Evolutionary conservation across 2,888 invertebrate genomes (phyloP).

Genomic region (Diogma glabrata): DNA sequence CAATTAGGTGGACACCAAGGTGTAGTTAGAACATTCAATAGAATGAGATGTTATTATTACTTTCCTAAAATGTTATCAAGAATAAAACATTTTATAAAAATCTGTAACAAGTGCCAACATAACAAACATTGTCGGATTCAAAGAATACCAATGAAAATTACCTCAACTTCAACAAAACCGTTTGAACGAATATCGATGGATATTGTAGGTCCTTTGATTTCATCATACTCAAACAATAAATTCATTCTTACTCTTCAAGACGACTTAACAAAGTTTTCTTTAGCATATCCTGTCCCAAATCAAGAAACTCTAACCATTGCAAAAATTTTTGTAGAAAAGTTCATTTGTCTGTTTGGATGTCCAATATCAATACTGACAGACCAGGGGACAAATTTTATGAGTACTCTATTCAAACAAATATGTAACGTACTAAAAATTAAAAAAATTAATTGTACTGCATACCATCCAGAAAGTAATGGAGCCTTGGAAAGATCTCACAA

Average conservation of each 20-base stretch:
- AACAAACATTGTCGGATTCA: background rate
- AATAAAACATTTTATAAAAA: slow-evolving; percentile 24
- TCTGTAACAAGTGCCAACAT: slow-evolving; percentile 24
- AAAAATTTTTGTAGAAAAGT: background rate
- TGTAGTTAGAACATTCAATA: slow-evolving; percentile 20
- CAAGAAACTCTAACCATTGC: background rate
- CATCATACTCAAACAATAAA: slow-evolving; percentile 20
- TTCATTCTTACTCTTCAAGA: slow-evolving; percentile 28
- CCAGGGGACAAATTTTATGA: background rate
- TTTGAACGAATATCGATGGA: slow-evolving; percentile 21
- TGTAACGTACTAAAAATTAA: slow-evolving; percentile 24
- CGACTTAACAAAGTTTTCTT: slow-evolving; percentile 25
- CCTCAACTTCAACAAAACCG: slow-evolving; percentile 22
- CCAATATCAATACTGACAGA: background rate
- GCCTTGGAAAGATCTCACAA: slow-evolving; percentile 13
- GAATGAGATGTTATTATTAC: slow-evolving; percentile 22
- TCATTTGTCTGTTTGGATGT: background rate
- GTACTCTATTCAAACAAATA: background rate
- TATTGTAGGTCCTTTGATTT: slow-evolving; percentile 19
- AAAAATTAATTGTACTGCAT: slow-evolving; percentile 23
- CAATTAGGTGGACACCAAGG: slow-evolving; percentile 20
- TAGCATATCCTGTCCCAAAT: background rate
- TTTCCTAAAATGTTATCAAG: slow-evolving; percentile 26
- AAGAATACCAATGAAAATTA: slow-evolving; percentile 19
- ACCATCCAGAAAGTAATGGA: slow-evolving; percentile 27